Conservation (phyloP, 2,888 invertebrate species). For the Philhelius pedissequus region DNA sequence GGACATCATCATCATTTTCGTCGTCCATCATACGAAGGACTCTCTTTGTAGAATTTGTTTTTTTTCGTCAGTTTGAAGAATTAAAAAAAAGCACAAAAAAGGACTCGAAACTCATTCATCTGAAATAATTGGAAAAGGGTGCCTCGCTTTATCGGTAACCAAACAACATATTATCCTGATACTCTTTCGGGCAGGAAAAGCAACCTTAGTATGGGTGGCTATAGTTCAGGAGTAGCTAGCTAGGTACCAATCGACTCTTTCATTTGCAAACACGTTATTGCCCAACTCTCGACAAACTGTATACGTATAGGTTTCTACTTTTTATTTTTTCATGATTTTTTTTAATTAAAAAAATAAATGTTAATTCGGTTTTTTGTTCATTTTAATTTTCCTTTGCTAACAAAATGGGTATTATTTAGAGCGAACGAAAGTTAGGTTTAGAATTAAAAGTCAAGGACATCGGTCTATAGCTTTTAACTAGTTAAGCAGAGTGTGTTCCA, state of each 20-base stretch:
- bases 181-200: constrained; percentile 28
- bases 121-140: constrained; percentile 72
- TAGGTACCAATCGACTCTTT: background rate
- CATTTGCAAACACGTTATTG: background rate
- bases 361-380: constrained; percentile 35
- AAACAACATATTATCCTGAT: constrained; percentile 70
- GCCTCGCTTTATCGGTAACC: constrained; percentile 70
- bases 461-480: constrained; percentile 20
- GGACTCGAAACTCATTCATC: constrained; percentile 71
- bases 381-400: constrained; percentile 17
- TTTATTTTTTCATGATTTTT: background rate
- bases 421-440: background rate
- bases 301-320: background rate
- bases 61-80: constrained; percentile 25
- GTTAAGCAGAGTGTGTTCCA: constrained; percentile 25
- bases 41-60: constrained; percentile 11
- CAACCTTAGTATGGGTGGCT: background rate
- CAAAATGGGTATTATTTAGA: constrained; percentile 28
- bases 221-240: background rate
- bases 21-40: constrained; percentile 9
- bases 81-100: constrained; percentile 51
- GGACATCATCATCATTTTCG: constrained; percentile 53
- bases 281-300: background rate
- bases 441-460: constrained; percentile 44
- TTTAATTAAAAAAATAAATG: constrained; percentile 28